These are phyloP conservation scores for Neria commutata DNA, from an alignment of 2,888 invertebrate species.

Conservation along the genomic window DNA sequence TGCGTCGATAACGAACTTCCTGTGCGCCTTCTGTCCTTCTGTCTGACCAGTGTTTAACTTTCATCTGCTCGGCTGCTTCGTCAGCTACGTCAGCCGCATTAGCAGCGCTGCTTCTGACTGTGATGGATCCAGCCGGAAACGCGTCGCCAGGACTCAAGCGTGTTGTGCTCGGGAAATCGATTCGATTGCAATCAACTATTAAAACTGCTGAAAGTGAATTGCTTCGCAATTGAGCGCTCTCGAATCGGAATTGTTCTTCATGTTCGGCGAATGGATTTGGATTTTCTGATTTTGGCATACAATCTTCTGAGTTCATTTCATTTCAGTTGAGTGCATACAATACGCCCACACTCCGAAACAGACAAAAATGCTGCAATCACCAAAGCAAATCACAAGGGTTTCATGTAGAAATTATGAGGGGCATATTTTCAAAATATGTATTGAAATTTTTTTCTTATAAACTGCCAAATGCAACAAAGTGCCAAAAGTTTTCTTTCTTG, in stretches of 20 bases:
- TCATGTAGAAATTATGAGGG: not conserved
- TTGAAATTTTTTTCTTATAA: no score
- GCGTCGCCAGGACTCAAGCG: not conserved
- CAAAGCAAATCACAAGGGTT: not conserved
- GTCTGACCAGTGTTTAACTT: conserved; percentile 8
- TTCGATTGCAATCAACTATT: not conserved
- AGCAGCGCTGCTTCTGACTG: conserved; percentile 24
- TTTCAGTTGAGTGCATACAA: not conserved
- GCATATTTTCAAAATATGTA: no score
- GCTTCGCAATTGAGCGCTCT: conserved; percentile 1
- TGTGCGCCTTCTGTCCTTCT: conserved; percentile 13
- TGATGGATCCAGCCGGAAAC: conserved; percentile 6
- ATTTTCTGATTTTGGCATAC: not conserved
- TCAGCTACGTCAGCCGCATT: conserved; percentile 31
- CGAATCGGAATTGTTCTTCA: no score
- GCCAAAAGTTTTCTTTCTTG: no score
- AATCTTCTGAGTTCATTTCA: no score
- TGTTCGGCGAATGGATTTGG: no score
- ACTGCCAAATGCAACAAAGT: no score
- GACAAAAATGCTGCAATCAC: not conserved
- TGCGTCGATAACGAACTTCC: conserved; percentile 39
- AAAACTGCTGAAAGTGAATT: not conserved
- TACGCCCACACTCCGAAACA: not conserved
- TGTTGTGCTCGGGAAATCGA: not conserved
- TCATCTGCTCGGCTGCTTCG: not conserved